Base-by-base conservation (phyloP, 2,797 vertebrate genomes). In the Arctocebus calabarensis region DNA sequence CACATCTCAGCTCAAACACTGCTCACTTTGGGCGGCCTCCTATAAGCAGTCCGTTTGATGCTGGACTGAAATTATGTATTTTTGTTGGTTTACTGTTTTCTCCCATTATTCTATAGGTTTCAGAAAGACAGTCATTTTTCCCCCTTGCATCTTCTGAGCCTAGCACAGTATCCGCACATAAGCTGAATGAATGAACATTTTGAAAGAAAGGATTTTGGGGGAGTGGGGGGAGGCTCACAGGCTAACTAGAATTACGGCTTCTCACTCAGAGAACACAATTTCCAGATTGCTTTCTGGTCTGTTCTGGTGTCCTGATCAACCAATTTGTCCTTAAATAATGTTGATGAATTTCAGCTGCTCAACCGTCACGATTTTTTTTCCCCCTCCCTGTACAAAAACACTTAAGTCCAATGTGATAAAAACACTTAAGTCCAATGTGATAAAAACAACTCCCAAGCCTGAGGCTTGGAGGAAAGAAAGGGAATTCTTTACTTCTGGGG, bases 371-470 rank as follows among this genome's bases (percentile, higher is more conserved):
- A 37, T 19, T 68, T 74, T 83, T 34, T 43, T 32, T 75, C n/a
- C 13, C 61, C 78, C 52, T 68, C 78, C 52, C 62, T 6, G 0
- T 71, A 64, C 7, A 82, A 88, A 73, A 93, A 78, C 64, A 45
- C 3, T 84, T 84, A 90, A 81, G 66, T 82, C 45, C 84, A 95
- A 14, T 19, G 74, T 64, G 59, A 88, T 83, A 83, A 92, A 96
- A 96, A 45, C 57, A 88, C n/a, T 84, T 84, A 90, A 81, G 66
- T 82, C 52, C 88, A 96, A 14, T 19, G 74, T 64, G 59, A 88
- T 83, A 83, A 92, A 95, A 96, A 45, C 59, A 88, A 59, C 45
- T 91, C 70, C 55, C 73, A 94, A 84, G 93, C 40, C 34, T 1
- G 57, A 25, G 75, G 66, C 89, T 92, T 75, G 77, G 70, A 68